Conservation (phyloP, 2,888 invertebrate genomes). For the Lysandra coridon region DNA sequence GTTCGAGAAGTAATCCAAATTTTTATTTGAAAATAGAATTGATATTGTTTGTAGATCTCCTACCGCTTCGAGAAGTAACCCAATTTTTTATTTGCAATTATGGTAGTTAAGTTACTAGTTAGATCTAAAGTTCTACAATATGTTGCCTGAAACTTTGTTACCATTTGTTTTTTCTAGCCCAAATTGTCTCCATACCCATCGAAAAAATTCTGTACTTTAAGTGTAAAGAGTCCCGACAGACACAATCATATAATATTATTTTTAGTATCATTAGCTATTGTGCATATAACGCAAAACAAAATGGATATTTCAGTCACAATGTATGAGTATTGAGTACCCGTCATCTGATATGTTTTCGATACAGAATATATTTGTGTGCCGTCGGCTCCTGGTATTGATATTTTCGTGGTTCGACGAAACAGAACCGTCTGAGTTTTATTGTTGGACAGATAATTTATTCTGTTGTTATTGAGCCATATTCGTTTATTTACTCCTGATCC, state of each 20-base stretch:
- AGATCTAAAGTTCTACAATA: background rate
- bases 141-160: too few species aligned
- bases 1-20: too few species aligned
- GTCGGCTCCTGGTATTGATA: background rate
- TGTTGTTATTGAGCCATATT: background rate
- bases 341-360: background rate
- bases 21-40: background rate
- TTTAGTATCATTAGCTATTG: too few species aligned
- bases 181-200: too few species aligned
- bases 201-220: too few species aligned
- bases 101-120: background rate
- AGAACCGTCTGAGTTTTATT: background rate
- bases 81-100: background rate
- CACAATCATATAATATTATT: too few species aligned
- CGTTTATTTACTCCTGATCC: background rate
- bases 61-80: too few species aligned
- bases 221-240: too few species aligned
- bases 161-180: too few species aligned
- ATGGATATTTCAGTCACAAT: background rate
- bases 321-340: background rate
- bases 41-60: too few species aligned
- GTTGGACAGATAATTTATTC: slow-evolving; percentile 1
- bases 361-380: slow-evolving; percentile 2
- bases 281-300: background rate
- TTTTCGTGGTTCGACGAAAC: background rate